phyloP scores from a whole-genome alignment of 1,140 invertebrate genomes.

The Nephotettix cincticeps region DNA sequence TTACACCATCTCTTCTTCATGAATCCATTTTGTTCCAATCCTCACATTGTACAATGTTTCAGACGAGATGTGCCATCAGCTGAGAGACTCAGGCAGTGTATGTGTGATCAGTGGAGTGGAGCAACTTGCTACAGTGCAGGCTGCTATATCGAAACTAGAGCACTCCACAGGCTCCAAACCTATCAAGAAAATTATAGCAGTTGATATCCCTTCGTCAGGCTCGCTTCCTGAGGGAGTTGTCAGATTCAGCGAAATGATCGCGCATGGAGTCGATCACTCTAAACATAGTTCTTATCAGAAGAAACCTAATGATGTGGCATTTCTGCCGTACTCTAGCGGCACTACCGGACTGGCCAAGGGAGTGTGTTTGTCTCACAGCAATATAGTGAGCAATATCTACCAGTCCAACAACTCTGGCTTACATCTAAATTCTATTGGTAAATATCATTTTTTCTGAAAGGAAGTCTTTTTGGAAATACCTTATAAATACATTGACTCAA shows the following conservation, averaged over 20 bases:
- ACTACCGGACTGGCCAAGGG: slow-evolving; percentile 83
- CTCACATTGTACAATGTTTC: too few relatives aligned
- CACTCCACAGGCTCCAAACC: neutral
- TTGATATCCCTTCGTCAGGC: neutral
- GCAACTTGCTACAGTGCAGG: neutral
- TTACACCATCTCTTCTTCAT: too few relatives aligned
- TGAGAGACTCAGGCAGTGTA: slow-evolving; percentile 63
- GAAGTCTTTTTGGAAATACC: too few relatives aligned
- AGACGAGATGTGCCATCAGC: slow-evolving; percentile 76
- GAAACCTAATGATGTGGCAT: slow-evolving; percentile 36
- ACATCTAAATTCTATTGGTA: neutral
- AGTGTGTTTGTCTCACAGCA: slow-evolving; percentile 76
- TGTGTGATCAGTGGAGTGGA: slow-evolving; percentile 62
- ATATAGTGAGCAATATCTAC: slow-evolving; percentile 50
- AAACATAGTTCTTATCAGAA: neutral
- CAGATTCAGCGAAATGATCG: slow-evolving; percentile 11
- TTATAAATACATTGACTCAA: too few relatives aligned
- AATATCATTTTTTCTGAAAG: too few relatives aligned
- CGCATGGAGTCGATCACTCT: slow-evolving; percentile 4
- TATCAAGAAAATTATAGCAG: neutral
- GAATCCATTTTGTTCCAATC: too few relatives aligned
- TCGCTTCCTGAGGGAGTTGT: neutral
- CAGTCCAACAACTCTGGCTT: slow-evolving; percentile 1
- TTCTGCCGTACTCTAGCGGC: slow-evolving; percentile 62
- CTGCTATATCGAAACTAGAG: neutral